phyloP scores from a whole-genome alignment of 1,140 invertebrate species.

The Drosophila melanogaster region DNA sequence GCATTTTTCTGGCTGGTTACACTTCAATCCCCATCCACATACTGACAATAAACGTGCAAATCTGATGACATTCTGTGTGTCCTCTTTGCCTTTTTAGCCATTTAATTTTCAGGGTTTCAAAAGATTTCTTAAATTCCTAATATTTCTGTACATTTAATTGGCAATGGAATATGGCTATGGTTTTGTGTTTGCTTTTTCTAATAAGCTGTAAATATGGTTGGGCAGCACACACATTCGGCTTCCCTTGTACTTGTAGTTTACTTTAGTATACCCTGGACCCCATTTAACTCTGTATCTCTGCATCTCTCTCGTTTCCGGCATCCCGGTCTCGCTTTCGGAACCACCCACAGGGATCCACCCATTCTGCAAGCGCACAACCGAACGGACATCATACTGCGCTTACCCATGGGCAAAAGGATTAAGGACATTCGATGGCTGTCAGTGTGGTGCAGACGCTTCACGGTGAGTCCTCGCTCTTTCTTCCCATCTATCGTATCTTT shows the following conservation, averaged over 20 bases:
- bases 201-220: background rate
- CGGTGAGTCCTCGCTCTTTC: slow-evolving; percentile 87
- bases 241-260: slow-evolving; percentile 20
- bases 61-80: slow-evolving; percentile 1
- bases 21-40: slow-evolving; percentile 24
- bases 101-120: background rate
- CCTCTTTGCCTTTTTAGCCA: background rate
- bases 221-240: background rate
- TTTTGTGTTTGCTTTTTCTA: background rate
- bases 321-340: slow-evolving; percentile 7
- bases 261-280: slow-evolving; percentile 18
- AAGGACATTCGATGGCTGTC: slow-evolving; percentile 95
- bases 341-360: slow-evolving; percentile 89
- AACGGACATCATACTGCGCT: slow-evolving; percentile 91
- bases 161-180: no score
- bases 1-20: slow-evolving; percentile 34
- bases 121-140: background rate
- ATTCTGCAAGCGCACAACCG: slow-evolving; percentile 90
- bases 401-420: slow-evolving; percentile 92
- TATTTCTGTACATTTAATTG: background rate
- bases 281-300: slow-evolving; percentile 23
- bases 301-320: slow-evolving; percentile 21
- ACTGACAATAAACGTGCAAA: slow-evolving; percentile 50
- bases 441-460: slow-evolving; percentile 95
- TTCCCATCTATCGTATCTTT: slow-evolving; percentile 4